Evolutionary conservation across 2,888 invertebrate genomes (phyloP).

Genomic region (Conops quadrifasciatus): DNA sequence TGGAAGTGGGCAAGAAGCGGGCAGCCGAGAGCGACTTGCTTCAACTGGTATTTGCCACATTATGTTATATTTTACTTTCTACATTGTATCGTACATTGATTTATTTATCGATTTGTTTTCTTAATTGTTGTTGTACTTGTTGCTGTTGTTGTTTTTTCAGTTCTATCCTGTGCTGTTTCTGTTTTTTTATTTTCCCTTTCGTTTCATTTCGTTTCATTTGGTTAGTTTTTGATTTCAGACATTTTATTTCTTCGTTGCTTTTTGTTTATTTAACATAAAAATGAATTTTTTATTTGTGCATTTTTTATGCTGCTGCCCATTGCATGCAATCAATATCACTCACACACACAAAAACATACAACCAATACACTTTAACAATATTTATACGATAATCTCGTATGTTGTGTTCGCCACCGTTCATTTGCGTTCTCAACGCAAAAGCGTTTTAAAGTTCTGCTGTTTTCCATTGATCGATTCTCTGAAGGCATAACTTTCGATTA

Average conservation of each 20-base stretch:
- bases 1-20: conserved; percentile 96
- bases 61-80: conserved; percentile 44
- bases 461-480: too few relatives aligned
- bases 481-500: too few relatives aligned
- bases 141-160: background rate
- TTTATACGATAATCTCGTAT: too few relatives aligned
- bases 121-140: background rate
- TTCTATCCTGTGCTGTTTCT: background rate
- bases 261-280: conserved; percentile 8
- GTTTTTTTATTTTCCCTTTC: conserved; percentile 33
- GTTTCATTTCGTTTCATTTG: conserved; percentile 34
- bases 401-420: too few relatives aligned
- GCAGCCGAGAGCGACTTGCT: conserved; percentile 89
- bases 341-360: too few relatives aligned
- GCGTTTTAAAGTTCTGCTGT: too few relatives aligned
- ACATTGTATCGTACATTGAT: conserved; percentile 33
- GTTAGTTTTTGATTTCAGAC: conserved; percentile 37
- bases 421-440: too few relatives aligned
- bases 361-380: too few relatives aligned
- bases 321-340: conserved; percentile 10
- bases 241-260: conserved; percentile 32
- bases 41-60: conserved; percentile 79
- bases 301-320: conserved; percentile 4
- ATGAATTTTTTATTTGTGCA: conserved; percentile 34
- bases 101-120: conserved; percentile 38